phyloP scores from a whole-genome alignment of 2,113 vertebrate species.

The Aythya baeri region DNA sequence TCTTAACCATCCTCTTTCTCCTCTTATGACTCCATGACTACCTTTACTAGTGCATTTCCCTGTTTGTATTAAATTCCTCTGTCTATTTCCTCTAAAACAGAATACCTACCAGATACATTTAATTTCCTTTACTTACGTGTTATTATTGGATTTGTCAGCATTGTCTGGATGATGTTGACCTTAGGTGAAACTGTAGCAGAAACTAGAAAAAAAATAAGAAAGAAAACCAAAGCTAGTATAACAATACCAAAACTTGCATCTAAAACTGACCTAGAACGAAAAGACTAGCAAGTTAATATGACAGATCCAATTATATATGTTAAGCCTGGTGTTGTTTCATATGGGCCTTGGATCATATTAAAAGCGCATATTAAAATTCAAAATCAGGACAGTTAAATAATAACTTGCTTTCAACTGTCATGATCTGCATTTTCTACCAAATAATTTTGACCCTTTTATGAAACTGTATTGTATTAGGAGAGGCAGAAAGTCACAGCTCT shows the following conservation, averaged over 20 bases:
- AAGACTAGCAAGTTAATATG: neutral
- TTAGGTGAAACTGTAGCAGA: neutral
- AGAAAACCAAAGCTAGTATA: neutral
- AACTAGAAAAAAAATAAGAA: neutral
- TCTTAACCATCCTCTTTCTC: neutral
- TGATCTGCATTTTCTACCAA: neutral
- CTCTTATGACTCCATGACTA: neutral
- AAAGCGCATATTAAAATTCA: neutral
- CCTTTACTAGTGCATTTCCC: neutral
- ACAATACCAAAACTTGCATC: neutral
- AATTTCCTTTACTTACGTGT: slow-evolving; percentile 43
- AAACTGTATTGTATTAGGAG: neutral
- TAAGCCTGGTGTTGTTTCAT: neutral
- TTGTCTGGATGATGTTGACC: slow-evolving; percentile 39
- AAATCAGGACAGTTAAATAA: neutral
- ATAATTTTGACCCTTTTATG: neutral
- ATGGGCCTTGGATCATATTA: neutral
- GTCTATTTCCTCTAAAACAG: neutral
- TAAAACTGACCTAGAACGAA: neutral
- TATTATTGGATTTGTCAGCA: slow-evolving; percentile 39
- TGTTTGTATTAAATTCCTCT: neutral
- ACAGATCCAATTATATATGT: neutral
- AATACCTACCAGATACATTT: neutral
- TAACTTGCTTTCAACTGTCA: neutral
- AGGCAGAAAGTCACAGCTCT: neutral